Conservation (phyloP, 2,113 vertebrate genomes). For the Archocentrus centrarchus region DNA sequence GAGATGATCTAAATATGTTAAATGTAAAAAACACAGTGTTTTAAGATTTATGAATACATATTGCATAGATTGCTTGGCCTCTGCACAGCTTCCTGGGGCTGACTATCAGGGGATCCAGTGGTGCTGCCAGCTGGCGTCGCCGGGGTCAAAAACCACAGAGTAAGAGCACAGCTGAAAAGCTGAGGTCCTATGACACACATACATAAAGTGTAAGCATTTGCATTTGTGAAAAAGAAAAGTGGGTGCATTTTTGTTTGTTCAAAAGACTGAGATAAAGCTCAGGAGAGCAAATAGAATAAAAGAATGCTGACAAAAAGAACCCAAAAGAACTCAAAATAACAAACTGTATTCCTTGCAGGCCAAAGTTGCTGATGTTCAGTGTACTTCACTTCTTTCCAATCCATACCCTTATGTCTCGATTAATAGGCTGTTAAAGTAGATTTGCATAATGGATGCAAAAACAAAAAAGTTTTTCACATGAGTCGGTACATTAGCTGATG, state of each 20-base stretch:
- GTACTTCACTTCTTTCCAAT: constrained; percentile 21
- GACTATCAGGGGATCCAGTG: constrained; percentile 10
- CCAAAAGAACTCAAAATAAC: constrained; percentile 47
- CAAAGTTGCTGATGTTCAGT: constrained; percentile 64
- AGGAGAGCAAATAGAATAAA: constrained; percentile 41
- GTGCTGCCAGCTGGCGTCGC: constrained; percentile 31
- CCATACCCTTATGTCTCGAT: constrained; percentile 49
- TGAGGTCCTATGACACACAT: constrained; percentile 14
- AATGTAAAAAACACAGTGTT: background rate
- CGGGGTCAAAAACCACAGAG: constrained; percentile 27
- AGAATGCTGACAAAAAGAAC: constrained; percentile 60
- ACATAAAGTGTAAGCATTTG: background rate
- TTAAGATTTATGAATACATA: background rate
- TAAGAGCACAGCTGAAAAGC: constrained; percentile 35
- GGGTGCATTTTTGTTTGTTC: constrained; percentile 1
- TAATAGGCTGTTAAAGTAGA: constrained; percentile 44
- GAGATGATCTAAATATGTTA: background rate
- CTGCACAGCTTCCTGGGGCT: background rate
- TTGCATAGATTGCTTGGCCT: background rate
- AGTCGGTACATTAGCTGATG: constrained; percentile 2
- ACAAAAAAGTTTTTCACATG: constrained; percentile 18
- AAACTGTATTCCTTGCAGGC: constrained; percentile 59
- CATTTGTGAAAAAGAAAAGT: constrained; percentile 9
- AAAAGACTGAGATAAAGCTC: constrained; percentile 33
- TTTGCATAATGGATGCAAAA: constrained; percentile 36